Evolutionary conservation across 2,888 invertebrate species (phyloP).

Genomic region (Marronus borbonicus): DNA sequence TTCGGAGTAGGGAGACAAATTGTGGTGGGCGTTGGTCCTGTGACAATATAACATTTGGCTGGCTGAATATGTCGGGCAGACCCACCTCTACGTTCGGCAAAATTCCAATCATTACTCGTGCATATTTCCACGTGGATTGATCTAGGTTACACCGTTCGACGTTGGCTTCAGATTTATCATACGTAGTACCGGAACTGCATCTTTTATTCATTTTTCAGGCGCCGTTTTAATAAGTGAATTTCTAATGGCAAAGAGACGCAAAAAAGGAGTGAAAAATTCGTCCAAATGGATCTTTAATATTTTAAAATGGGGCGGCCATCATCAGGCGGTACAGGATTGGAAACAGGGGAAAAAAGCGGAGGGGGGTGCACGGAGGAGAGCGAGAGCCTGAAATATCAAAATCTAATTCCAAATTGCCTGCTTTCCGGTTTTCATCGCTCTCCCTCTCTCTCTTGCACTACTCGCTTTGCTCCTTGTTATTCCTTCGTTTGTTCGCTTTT

Average conservation of each 20-base stretch:
- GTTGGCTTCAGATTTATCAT: background rate
- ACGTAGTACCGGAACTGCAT: background rate
- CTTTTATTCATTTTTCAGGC: constrained; percentile 19
- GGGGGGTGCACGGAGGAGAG: background rate
- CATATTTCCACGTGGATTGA: no score
- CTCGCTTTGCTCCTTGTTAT: constrained; percentile 1
- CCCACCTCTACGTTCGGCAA: no score
- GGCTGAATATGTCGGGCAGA: no score
- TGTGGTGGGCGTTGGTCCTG: no score
- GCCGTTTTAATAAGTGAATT: constrained; percentile 30
- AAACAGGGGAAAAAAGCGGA: background rate
- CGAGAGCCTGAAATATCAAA: constrained; percentile 22
- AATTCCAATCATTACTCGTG: no score
- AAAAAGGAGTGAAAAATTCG: constrained; percentile 19
- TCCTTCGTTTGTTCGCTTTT: constrained; percentile 24
- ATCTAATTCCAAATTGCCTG: constrained; percentile 30
- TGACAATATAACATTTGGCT: no score
- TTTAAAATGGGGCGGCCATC: constrained; percentile 19
- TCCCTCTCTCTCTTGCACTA: background rate
- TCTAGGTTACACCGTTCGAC: background rate
- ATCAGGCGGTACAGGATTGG: background rate
- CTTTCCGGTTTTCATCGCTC: constrained; percentile 14
- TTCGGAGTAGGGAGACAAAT: no score
- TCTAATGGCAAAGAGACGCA: constrained; percentile 23
- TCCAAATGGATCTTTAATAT: constrained; percentile 30